Percentiles rank a stretch among this genome's conserved stretches.
phyloP scores from a whole-genome alignment of 2,888 invertebrate species.

The Pristionchus fissidentatus region DNA sequence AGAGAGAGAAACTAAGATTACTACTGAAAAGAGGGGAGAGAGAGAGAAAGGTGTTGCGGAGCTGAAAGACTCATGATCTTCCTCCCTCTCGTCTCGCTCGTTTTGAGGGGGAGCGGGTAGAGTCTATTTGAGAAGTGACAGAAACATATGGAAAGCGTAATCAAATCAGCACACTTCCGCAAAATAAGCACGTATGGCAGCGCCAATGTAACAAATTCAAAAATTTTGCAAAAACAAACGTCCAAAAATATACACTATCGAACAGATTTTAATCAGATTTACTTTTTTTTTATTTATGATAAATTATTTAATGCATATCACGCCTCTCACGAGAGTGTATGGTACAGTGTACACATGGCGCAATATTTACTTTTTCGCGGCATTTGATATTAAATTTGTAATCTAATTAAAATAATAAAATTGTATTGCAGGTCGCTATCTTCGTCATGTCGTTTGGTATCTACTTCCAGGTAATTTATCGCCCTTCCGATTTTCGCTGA shows the following conservation, averaged over 20 bases:
- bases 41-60: background rate
- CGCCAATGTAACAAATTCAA: background rate
- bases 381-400: background rate
- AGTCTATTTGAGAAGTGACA: background rate
- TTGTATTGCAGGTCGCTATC: constrained; percentile 84
- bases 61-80: background rate
- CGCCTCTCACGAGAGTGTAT: too few species aligned
- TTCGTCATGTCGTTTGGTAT: constrained; percentile 99
- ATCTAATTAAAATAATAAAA: too few species aligned
- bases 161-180: constrained; percentile 2
- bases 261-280: too few species aligned
- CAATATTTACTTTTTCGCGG: background rate
- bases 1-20: background rate
- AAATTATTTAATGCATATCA: too few species aligned
- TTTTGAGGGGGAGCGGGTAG: background rate
- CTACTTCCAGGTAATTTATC: constrained; percentile 97
- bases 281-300: too few species aligned
- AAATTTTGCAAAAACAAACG: too few species aligned
- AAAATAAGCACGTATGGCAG: background rate
- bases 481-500: too few species aligned
- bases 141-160: background rate
- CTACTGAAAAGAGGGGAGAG: background rate
- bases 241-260: too few species aligned
- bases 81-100: too few species aligned
- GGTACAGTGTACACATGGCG: too few species aligned